Evolutionary conservation across 2,888 invertebrate species (phyloP).

Genomic region (Drosophila rellima): DNA sequence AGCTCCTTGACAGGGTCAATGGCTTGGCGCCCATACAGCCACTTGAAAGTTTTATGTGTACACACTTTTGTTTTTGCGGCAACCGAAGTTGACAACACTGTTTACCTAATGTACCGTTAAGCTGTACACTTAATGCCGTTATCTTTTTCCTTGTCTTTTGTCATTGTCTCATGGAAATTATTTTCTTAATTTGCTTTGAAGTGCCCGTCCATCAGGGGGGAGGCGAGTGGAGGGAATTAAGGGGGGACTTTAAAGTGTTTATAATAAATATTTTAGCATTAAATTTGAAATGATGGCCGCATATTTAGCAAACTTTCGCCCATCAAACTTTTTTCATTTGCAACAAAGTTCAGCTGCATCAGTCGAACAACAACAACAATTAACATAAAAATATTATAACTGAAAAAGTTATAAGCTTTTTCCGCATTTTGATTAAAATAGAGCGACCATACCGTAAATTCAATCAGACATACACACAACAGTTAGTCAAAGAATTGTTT

Average conservation of each 20-base stretch:
- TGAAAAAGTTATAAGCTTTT: slow-evolving; percentile 55
- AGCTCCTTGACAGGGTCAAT: slow-evolving; percentile 64
- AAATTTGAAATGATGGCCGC: slow-evolving; percentile 34
- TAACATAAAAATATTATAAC: slow-evolving; percentile 58
- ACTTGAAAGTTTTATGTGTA: slow-evolving; percentile 63
- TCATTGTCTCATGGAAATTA: slow-evolving; percentile 57
- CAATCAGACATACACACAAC: slow-evolving; percentile 19
- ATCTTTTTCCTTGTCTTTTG: slow-evolving; percentile 46
- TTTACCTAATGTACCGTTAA: slow-evolving; percentile 80
- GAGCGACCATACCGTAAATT: neutral
- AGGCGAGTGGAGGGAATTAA: neutral
- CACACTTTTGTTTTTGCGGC: slow-evolving; percentile 31
- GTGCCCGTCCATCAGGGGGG: slow-evolving; percentile 11
- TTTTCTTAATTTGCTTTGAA: slow-evolving; percentile 66
- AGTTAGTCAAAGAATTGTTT: neutral
- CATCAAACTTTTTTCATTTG: slow-evolving; percentile 69
- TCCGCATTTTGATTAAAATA: slow-evolving; percentile 41
- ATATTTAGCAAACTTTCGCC: slow-evolving; percentile 49
- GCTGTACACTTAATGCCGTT: slow-evolving; percentile 72
- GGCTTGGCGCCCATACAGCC: slow-evolving; percentile 48
- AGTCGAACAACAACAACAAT: slow-evolving; percentile 51
- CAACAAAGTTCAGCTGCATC: slow-evolving; percentile 47
- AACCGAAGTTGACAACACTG: slow-evolving; percentile 69
- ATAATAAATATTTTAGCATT: slow-evolving; percentile 38
- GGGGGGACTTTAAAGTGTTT: slow-evolving; percentile 26